Evolutionary conservation across 2,113 vertebrate species (phyloP), one percentile per base, ranked within the genome.

Genomic region (Oceanites oceanicus): DNA sequence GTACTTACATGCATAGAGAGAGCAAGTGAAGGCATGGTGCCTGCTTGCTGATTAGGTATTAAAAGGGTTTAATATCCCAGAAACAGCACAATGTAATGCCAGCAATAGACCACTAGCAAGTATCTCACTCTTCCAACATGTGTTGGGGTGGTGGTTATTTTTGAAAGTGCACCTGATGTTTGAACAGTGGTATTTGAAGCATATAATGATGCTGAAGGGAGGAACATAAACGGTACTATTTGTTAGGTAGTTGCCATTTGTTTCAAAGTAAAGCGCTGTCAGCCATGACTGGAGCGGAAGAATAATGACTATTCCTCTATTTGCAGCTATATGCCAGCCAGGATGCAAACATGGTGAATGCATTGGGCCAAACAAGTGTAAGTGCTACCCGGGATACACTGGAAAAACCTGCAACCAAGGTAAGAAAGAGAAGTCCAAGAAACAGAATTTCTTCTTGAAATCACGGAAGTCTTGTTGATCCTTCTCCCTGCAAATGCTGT

Each of bases 361-460:
- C 23, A 63, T 99, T 44, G 99, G 99, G 93, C 99, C 99, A 50
- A 99, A 99, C 97, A 99, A 99, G 96, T 99, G 99, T 98, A 99
- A 99, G 97, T 99, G 99, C 90, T 98, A 99, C 59, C 98, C 98
- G 1, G 99, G 99, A 86, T 99, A 98, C 97, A 98, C 99, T 2
- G 99, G 99, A 78, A 99, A 99, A 98, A 99, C 99, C 94, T 99
- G 99, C 98, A 99, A 98, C 94, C 99, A 99, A 99, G 99, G 99
- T 99, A 98, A 98, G 98, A 76, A 83, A 52, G 32, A 19, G 19
- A 49, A 56, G 36, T 53, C 34, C n/a, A 16, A 62, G 52, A 52
- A 61, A 42, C 3, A 38, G 5, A 65, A 21, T 42, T 77, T 22
- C 7, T 34, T 86, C 44, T 49, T 53, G 7, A 82, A 59, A 52